A percentile compares a stretch with the other conserved stretches of the same genome.
phyloP scores from a whole-genome alignment of 2,888 invertebrate genomes.

The Plebejus argus region DNA sequence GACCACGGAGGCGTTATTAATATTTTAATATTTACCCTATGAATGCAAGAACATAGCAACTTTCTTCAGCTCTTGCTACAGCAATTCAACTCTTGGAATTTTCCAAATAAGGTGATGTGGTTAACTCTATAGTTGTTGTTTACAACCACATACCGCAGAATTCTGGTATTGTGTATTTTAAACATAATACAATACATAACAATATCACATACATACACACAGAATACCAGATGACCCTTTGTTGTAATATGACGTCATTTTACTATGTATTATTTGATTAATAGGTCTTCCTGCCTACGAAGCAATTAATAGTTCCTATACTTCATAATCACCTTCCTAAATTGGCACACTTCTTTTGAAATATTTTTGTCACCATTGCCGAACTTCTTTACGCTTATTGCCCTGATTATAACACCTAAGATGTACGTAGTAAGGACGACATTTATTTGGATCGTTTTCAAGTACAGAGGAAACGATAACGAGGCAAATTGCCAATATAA shows the following conservation, averaged over 20 bases:
- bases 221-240: background rate
- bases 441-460: background rate
- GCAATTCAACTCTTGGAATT: background rate
- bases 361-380: background rate
- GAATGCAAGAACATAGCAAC: background rate
- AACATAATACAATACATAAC: background rate
- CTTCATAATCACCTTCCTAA: too few species aligned
- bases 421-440: background rate
- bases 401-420: background rate
- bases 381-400: background rate
- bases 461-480: slow-evolving; percentile 12
- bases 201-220: too few species aligned
- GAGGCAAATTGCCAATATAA: background rate
- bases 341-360: background rate
- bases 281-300: background rate
- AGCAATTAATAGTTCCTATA: too few species aligned
- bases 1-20: too few species aligned
- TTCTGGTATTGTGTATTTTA: background rate
- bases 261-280: background rate
- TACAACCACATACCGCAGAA: background rate
- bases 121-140: background rate
- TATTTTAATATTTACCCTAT: too few species aligned
- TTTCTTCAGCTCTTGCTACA: background rate
- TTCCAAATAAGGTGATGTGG: background rate
- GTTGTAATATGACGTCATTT: background rate